These are phyloP conservation scores for Apamea crenata DNA, from an alignment of 2,888 invertebrate genomes.

Conservation along the genomic window DNA sequence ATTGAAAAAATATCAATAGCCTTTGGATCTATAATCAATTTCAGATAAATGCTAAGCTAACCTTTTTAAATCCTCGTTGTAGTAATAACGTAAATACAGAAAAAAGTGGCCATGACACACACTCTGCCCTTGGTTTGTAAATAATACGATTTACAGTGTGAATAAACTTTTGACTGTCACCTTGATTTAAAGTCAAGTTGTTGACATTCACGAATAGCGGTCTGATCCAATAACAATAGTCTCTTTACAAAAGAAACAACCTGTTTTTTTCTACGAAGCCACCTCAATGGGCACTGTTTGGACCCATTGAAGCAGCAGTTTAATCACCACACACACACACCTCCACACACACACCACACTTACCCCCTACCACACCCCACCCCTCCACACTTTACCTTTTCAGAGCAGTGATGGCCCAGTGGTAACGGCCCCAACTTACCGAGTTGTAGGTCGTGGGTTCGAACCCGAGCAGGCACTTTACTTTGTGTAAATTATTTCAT, in stretches of 20 bases:
- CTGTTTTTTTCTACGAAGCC: background rate
- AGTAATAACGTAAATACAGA: background rate
- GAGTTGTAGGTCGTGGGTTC: too few species aligned
- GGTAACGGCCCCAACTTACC: too few species aligned
- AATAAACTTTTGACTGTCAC: conserved; percentile 41
- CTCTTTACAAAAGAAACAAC: background rate
- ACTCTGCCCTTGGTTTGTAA: conserved; percentile 2
- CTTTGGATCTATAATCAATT: background rate
- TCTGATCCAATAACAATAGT: conserved; percentile 18
- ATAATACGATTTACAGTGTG: conserved; percentile 29
- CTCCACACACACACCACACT: too few species aligned
- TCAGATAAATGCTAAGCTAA: background rate
- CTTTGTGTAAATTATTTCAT: too few species aligned
- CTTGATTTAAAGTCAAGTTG: conserved; percentile 44
- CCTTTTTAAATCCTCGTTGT: background rate
- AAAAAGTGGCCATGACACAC: conserved; percentile 13
- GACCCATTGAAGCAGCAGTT: background rate
- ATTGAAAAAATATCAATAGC: background rate
- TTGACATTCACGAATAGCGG: conserved; percentile 24
- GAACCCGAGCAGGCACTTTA: too few species aligned
- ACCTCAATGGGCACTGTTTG: background rate
- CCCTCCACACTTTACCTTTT: background rate
- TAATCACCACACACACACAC: too few species aligned
- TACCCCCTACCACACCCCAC: too few species aligned
- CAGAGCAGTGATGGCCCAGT: too few species aligned